These are phyloP conservation scores for Horisme vitalbata DNA, from an alignment of 2,888 invertebrate genomes.

Conservation along the genomic window DNA sequence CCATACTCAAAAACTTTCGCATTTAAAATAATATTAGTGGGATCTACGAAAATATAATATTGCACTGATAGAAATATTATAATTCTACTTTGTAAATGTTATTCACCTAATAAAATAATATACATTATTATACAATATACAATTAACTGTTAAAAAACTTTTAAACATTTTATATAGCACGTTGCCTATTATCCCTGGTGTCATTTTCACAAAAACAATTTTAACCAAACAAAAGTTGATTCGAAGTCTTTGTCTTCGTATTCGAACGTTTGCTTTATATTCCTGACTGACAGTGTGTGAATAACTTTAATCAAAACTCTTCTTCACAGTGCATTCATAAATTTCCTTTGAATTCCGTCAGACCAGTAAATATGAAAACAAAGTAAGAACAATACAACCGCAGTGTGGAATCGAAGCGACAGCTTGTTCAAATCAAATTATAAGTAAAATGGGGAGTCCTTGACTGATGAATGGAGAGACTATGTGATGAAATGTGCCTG, in stretches of 20 bases:
- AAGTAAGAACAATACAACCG: constrained; percentile 23
- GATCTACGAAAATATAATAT: too few relatives aligned
- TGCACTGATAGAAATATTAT: too few relatives aligned
- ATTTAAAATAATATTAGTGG: too few relatives aligned
- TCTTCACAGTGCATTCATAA: neutral
- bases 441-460: constrained; percentile 35
- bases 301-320: constrained; percentile 20
- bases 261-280: neutral
- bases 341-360: constrained; percentile 3
- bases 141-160: too few relatives aligned
- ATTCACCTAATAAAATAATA: too few relatives aligned
- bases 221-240: too few relatives aligned
- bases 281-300: constrained; percentile 15
- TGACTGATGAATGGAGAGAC: neutral
- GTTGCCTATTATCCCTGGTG: too few relatives aligned
- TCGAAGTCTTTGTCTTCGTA: neutral
- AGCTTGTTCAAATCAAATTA: constrained; percentile 40
- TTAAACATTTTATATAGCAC: too few relatives aligned
- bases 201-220: too few relatives aligned
- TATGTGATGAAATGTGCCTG: constrained; percentile 8
- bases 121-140: too few relatives aligned
- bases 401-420: constrained; percentile 24
- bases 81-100: too few relatives aligned
- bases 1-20: too few relatives aligned
- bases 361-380: constrained; percentile 22